A percentile compares a stretch with the other conserved stretches of the same genome.
These are phyloP conservation scores for Eledona agricola DNA, from an alignment of 2,888 invertebrate genomes.

Conservation along the genomic window DNA sequence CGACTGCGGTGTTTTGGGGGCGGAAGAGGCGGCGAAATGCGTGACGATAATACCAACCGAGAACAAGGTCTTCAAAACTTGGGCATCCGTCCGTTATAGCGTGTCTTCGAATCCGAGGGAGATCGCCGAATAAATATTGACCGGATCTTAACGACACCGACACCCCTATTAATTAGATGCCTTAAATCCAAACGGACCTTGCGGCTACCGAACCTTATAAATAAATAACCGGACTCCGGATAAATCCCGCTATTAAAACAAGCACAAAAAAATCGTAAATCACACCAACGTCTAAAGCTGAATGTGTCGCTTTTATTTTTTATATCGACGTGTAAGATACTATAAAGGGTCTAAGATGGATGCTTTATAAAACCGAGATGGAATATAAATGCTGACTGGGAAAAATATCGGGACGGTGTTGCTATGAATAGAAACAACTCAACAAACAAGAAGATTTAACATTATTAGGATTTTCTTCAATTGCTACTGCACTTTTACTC, in stretches of 20 bases:
- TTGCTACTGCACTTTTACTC: too few species aligned
- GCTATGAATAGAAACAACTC: too few species aligned
- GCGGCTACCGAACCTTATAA: constrained; percentile 8
- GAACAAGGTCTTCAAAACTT: constrained; percentile 15
- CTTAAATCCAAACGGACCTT: constrained; percentile 4
- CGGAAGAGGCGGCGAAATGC: constrained; percentile 19
- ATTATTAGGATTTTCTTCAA: too few species aligned
- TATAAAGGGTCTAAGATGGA: too few species aligned
- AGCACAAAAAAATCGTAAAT: constrained; percentile 20
- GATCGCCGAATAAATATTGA: constrained; percentile 23
- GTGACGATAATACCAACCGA: constrained; percentile 31
- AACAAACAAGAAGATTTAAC: too few species aligned
- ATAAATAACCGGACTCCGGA: constrained; percentile 15
- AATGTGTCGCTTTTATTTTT: too few species aligned
- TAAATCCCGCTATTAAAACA: constrained; percentile 25
- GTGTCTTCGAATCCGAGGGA: constrained; percentile 18
- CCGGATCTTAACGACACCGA: constrained; percentile 6
- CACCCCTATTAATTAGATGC: constrained; percentile 3
- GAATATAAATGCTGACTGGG: too few species aligned
- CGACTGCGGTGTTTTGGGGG: constrained; percentile 30
- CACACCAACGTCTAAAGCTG: constrained; percentile 16
- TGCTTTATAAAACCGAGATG: too few species aligned
- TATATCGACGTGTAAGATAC: too few species aligned
- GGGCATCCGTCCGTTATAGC: constrained; percentile 15
- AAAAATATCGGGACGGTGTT: too few species aligned